Conservation (phyloP, 2,888 invertebrate species). For the Mycalesis mineus region DNA sequence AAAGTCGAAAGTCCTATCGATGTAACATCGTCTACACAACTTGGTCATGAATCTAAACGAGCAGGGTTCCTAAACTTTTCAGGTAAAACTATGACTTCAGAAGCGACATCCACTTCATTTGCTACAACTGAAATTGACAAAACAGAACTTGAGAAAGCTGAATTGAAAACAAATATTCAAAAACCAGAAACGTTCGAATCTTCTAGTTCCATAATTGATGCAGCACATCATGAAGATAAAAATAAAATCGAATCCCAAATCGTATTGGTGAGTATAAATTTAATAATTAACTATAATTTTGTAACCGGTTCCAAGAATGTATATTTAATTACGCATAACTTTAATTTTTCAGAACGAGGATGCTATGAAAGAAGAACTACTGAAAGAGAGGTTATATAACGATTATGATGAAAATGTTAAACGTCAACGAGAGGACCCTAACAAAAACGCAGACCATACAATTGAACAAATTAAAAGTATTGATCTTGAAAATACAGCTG, state of each 20-base stretch:
- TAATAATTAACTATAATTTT: too few relatives aligned
- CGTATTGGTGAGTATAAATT: constrained; percentile 13
- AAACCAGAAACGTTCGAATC: constrained; percentile 36
- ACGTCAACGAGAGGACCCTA: constrained; percentile 29
- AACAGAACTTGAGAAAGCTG: constrained; percentile 24
- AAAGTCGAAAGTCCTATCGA: not conserved
- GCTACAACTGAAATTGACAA: constrained; percentile 12
- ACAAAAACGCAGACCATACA: not conserved
- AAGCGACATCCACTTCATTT: constrained; percentile 18
- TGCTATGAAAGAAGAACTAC: constrained; percentile 56
- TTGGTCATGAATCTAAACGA: constrained; percentile 43
- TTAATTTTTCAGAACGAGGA: constrained; percentile 58
- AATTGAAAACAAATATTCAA: constrained; percentile 27
- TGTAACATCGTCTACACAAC: not conserved
- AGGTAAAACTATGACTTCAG: constrained; percentile 32
- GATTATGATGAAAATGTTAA: constrained; percentile 44
- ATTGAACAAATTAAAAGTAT: constrained; percentile 2
- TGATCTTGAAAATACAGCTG: constrained; percentile 8
- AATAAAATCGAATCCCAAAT: constrained; percentile 45
- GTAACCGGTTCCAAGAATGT: too few relatives aligned
- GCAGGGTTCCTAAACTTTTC: constrained; percentile 59
- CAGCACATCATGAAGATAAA: constrained; percentile 29
- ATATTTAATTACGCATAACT: not conserved
- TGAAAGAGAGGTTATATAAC: constrained; percentile 50
- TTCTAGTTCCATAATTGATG: constrained; percentile 34